phyloP scores from a whole-genome alignment of 2,797 vertebrate species.

The Enteromius anoplus region DNA sequence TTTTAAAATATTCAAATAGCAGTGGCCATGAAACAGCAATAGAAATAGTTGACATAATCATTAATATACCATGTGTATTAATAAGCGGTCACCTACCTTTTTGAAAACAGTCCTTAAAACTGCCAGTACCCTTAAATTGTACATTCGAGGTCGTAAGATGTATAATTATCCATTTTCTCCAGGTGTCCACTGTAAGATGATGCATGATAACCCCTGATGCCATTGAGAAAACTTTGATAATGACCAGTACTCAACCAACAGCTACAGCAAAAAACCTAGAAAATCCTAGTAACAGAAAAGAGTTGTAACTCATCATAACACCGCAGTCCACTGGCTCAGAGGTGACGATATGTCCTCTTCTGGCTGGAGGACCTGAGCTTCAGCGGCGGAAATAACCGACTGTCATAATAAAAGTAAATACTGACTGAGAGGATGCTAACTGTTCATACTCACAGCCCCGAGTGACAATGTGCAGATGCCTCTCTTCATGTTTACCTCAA shows the following conservation, averaged over 20 bases:
- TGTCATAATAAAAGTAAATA: constrained; percentile 62
- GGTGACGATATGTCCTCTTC: constrained; percentile 7
- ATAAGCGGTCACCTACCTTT: constrained; percentile 35
- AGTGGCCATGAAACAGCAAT: not conserved
- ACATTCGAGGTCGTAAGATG: not conserved
- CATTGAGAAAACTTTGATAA: not conserved
- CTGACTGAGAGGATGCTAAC: constrained; percentile 48
- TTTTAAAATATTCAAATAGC: not conserved
- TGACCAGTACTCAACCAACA: not conserved
- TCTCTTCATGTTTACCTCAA: constrained; percentile 46
- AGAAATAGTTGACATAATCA: not conserved
- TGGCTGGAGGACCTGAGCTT: constrained; percentile 7
- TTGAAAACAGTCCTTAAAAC: not conserved
- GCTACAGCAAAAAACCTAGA: not conserved
- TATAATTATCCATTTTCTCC: constrained; percentile 1
- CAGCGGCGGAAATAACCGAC: constrained; percentile 39
- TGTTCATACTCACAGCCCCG: constrained; percentile 51
- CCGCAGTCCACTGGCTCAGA: not conserved
- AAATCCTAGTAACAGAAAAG: constrained; percentile 4
- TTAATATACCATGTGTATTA: not conserved
- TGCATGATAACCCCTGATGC: not conserved
- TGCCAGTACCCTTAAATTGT: not conserved
- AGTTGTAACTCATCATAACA: not conserved
- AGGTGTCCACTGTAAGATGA: constrained; percentile 6
- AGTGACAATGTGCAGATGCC: constrained; percentile 49